Evolutionary conservation across 2,888 invertebrate genomes (phyloP), one percentile per base, ranked within the genome.

Genomic region (Chironomus riparius): DNA sequence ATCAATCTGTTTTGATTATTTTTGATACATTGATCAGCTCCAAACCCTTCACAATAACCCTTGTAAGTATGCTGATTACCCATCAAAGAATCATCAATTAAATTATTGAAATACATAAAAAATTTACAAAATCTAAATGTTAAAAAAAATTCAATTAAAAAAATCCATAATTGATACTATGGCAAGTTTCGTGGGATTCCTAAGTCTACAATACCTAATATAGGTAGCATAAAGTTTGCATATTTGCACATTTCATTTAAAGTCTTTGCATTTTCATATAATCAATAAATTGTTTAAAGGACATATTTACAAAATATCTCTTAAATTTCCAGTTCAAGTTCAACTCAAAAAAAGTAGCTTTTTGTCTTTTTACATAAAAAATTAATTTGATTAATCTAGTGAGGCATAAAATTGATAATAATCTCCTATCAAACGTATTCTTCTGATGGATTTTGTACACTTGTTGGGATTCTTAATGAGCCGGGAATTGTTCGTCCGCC

Each of bases 361-460:
- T 24, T n/a, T n/a, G 24, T 28, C 38, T 38, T 38, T 38, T 38
- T 38, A 38, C 38, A 38, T 38, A 38, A 38, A 38, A 38, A 38
- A 38, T 28, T 1, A 28, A 4, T 28, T 38, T 18, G 2, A 56
- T 56, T 65, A 65, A 65, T 22, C 65, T 65, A 65, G 21, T 65
- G 65, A 65, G 65, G 65, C 65, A 21, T 24, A 15, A n/a, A 50
- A 56, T 56, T 15, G n/a, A 50, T 50, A 50, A 50, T 50, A 50
- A 50, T 50, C 15, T 38, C 38, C 38, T 50, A 68, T 83, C 83
- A 94, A 84, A 95, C 94, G 85, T 95, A 95, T 84, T 95, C 94
- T 85, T 95, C 94, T 76, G 93, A 93, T 76, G 94, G 93, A 84
- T 94, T 93, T 79, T 92, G 90, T 79, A 91, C 91, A 82, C 89